These are phyloP conservation scores for Oryzias javanicus DNA, from an alignment of 2,113 vertebrate species.

Conservation along the genomic window DNA sequence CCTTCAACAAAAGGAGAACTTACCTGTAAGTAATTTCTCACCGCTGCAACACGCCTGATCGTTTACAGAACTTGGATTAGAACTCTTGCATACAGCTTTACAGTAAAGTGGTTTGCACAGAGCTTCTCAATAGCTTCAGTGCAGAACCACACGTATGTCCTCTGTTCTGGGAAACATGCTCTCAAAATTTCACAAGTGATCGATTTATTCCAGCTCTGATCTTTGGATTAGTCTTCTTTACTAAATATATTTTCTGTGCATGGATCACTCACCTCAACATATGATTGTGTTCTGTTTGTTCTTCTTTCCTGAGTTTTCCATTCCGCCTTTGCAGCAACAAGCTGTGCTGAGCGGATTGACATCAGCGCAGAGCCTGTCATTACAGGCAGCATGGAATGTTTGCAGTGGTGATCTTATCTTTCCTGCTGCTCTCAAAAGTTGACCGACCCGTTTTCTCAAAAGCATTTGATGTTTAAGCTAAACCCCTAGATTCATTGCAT, in stretches of 20 bases:
- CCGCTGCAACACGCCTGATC: neutral
- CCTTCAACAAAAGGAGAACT: conserved; percentile 92
- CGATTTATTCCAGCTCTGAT: conserved; percentile 5
- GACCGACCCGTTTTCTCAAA: conserved; percentile 19
- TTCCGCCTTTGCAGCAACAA: conserved; percentile 45
- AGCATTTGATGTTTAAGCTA: neutral
- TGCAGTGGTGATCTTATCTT: conserved; percentile 54
- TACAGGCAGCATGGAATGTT: conserved; percentile 53
- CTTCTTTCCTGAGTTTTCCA: conserved; percentile 24
- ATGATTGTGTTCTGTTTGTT: conserved; percentile 23
- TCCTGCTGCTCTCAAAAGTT: conserved; percentile 20
- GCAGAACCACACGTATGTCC: no score
- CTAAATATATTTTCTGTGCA: conserved; percentile 8
- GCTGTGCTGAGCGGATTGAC: conserved; percentile 40
- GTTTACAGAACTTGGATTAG: no score
- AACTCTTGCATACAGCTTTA: no score
- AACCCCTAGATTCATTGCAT: no score
- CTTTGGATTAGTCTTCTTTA: conserved; percentile 24
- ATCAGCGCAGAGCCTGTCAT: conserved; percentile 21
- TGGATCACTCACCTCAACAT: conserved; percentile 40
- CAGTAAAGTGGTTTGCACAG: no score
- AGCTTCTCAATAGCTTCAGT: no score
- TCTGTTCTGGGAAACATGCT: no score
- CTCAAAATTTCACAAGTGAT: no score
- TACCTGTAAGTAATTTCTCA: conserved; percentile 82